Evolutionary conservation across 2,888 invertebrate species (phyloP), one percentile per base, ranked within the genome.

Genomic region (Hesperia comma): DNA sequence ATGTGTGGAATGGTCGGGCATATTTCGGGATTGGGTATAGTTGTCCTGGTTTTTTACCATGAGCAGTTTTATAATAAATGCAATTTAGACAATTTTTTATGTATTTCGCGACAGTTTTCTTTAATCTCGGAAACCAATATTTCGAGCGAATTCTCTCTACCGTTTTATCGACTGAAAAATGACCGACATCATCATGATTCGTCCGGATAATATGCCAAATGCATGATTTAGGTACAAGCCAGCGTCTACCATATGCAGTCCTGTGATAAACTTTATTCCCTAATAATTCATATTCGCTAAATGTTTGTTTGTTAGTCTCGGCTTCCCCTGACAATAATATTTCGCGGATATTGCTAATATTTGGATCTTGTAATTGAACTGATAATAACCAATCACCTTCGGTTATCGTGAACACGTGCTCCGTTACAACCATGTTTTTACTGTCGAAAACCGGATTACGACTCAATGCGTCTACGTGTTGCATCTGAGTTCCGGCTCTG

Each of bases 141-240:
- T 63, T 64, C 7, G 54, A 53, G 19, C 53, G 62, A 15, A 77
- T 71, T 58, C 71, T 66, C 67, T 75, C 72, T 17, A 77, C 14
- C 19, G 77, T 71, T 68, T 75, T 75, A n/a, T 75, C 72, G 0
- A 74, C 46, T 0, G 71, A 69, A 66, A 77, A 79, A 67, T 80
- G 80, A 12, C 79, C 79, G 15, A 74, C 46, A 33, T 78, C 75
- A 61, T 80, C 79, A 57, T 80, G 79, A 21, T 71, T 71, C 37
- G 62, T 7, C 14, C 64, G 19, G 57, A 69, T 69, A 8, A 69
- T 41, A 40, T 75, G 71, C 76, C 73, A 77, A 12, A 73, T 66
- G 33, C 71, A 71, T 6, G 41, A 32, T 53, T 75, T 75, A 17
- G 76, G 75, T 33, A 78, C 74, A 54, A 77, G 43, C 79, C 78